Conservation (phyloP, 2,888 invertebrate species). For the Escarpia spicata region DNA sequence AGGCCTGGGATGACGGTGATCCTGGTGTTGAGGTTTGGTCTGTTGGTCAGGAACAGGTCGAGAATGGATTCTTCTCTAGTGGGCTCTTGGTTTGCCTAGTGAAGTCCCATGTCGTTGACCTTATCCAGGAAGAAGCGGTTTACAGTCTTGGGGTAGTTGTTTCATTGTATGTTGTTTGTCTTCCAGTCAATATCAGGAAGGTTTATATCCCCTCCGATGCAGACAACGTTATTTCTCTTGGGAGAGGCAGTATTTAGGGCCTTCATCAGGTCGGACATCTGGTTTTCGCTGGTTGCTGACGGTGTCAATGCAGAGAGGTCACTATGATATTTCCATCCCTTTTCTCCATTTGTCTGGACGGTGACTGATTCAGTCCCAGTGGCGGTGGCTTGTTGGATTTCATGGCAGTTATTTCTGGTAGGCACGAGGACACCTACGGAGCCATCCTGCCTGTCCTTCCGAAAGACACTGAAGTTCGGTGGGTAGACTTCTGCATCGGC, state of each 20-base stretch:
- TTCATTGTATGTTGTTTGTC: neutral
- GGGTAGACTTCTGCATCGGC: neutral
- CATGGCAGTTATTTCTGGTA: neutral
- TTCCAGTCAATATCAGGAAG: neutral
- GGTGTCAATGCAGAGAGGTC: neutral
- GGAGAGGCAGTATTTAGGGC: neutral
- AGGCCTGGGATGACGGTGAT: neutral
- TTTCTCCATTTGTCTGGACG: neutral
- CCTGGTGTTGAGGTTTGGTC: neutral
- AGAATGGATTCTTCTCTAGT: neutral
- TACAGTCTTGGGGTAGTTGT: neutral
- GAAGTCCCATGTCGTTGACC: neutral
- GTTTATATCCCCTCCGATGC: neutral
- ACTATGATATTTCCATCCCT: neutral
- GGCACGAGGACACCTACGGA: neutral
- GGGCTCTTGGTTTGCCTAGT: neutral
- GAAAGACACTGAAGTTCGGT: neutral
- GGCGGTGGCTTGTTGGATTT: neutral
- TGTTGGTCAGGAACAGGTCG: conserved; percentile 6
- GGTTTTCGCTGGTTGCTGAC: neutral
- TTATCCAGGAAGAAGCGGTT: neutral
- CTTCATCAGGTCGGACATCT: neutral
- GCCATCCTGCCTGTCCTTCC: neutral
- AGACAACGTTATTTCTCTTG: neutral
- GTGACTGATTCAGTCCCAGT: neutral